Evolutionary conservation across 2,888 invertebrate species (phyloP), one percentile per base, ranked within the genome.

Genomic region (Sarcophaga rosellei): DNA sequence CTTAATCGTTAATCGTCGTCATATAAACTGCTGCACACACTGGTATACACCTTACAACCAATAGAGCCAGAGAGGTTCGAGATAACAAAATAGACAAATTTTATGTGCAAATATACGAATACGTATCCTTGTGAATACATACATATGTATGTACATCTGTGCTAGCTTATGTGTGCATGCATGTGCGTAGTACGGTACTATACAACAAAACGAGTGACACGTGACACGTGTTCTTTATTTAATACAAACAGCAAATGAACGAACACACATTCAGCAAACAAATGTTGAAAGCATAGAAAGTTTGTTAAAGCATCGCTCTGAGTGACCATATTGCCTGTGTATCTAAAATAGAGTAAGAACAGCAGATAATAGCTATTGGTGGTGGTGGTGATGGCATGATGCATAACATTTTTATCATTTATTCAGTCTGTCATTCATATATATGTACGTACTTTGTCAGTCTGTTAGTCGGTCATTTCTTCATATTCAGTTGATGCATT

Each of bases 221-320:
- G 83, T 86, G 86, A 77, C 86, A 74, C 80, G 83, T 84, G 77
- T 69, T 61, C 47, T 83, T 68, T 63, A 45, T 84, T 74, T 70
- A 74, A 77, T 78, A 53, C 73, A 74, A 73, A 83, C 69, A 86
- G 59, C 61, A 82, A 68, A 57, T 57, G 44, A 59, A 21, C 1
- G 69, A 63, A 23, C 62, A 53, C n/a, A 15, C 12, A n/a, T n/a
- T n/a, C 4, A 35, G 35, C 10, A 0, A 35, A 35, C 10, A 35
- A 35, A 35, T 35, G 35, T 35, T n/a, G 11, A 81, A 17, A 25
- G 10, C 17, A 17, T 62, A n/a, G 11, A 68, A 75, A 69, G 53
- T 75, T 69, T 57, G 12, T 3, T 25, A 20, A 25, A 57, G 44
- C 17, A 62, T 53, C 25, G 25, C 61, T 73, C 44, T 12, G 12